Evolutionary conservation across 2,113 vertebrate species (phyloP).

Genomic region (Mungos mungo): DNA sequence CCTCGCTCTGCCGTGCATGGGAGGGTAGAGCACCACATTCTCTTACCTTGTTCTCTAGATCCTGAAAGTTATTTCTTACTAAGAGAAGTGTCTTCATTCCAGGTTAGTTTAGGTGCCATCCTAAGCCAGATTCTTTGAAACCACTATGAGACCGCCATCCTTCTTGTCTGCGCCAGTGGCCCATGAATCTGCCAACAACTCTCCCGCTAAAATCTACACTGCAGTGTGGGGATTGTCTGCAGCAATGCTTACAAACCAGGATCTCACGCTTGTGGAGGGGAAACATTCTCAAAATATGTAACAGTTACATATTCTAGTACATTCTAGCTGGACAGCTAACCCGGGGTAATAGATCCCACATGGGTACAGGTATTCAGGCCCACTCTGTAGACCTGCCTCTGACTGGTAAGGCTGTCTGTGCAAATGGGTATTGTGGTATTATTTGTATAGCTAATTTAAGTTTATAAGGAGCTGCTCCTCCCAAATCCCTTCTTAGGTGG

Average conservation of each 20-base stretch:
- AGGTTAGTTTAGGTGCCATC: not conserved
- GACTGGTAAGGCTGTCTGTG: not conserved
- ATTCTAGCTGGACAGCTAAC: not conserved
- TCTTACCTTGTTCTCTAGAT: not conserved
- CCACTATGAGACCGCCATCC: not conserved
- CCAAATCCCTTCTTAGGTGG: not conserved
- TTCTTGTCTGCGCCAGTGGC: not conserved
- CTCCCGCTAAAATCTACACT: not conserved
- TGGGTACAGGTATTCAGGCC: not conserved
- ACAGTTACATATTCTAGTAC: not conserved
- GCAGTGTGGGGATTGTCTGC: not conserved
- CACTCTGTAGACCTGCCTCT: not conserved
- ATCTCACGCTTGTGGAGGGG: not conserved
- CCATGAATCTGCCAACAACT: not conserved
- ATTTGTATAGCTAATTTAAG: not conserved
- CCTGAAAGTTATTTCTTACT: not conserved
- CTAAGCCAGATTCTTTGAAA: not conserved
- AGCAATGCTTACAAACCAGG: not conserved
- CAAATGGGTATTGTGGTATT: not conserved
- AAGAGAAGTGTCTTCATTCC: not conserved
- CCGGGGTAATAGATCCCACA: not conserved
- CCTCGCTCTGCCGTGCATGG: not conserved
- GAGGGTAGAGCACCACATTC: not conserved
- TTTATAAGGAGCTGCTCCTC: not conserved
- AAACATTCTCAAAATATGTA: not conserved